phyloP scores from a whole-genome alignment of 2,797 vertebrate genomes.

The Anas georgica region DNA sequence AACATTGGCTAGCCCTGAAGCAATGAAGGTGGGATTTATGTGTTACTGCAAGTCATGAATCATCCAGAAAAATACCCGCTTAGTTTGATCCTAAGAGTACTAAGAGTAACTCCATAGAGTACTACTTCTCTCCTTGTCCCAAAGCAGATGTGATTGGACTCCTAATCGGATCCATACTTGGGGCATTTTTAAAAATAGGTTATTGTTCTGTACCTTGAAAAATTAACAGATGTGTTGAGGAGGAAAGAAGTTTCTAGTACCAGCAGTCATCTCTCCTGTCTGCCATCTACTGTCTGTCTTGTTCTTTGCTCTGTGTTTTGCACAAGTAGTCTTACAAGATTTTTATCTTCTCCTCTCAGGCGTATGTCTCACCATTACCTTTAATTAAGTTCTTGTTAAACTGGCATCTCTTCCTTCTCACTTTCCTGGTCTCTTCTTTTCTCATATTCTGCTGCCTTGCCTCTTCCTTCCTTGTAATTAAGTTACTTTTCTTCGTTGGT shows the following conservation, averaged over 20 bases:
- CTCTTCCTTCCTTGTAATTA: neutral
- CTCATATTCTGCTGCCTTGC: neutral
- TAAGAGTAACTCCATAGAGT: neutral
- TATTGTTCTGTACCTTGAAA: neutral
- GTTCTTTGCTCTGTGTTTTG: neutral
- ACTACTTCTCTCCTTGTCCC: neutral
- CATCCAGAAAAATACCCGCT: neutral
- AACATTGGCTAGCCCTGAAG: neutral
- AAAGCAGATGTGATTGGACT: neutral
- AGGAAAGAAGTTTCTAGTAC: neutral
- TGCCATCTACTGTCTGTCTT: neutral
- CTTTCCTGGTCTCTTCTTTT: neutral
- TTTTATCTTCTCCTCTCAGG: neutral
- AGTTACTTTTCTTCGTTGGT: neutral
- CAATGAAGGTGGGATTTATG: neutral
- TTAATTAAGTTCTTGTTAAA: slow-evolving; percentile 29
- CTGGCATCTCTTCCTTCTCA: neutral
- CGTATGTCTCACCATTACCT: neutral
- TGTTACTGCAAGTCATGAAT: neutral
- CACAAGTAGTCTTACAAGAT: neutral
- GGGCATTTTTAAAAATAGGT: neutral
- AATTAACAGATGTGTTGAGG: neutral
- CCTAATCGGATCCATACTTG: neutral
- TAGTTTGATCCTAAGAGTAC: neutral
- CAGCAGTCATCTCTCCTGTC: neutral